Evolutionary conservation across 2,113 vertebrate species (phyloP), one percentile per base, ranked within the genome.

Genomic region (Natator depressus): DNA sequence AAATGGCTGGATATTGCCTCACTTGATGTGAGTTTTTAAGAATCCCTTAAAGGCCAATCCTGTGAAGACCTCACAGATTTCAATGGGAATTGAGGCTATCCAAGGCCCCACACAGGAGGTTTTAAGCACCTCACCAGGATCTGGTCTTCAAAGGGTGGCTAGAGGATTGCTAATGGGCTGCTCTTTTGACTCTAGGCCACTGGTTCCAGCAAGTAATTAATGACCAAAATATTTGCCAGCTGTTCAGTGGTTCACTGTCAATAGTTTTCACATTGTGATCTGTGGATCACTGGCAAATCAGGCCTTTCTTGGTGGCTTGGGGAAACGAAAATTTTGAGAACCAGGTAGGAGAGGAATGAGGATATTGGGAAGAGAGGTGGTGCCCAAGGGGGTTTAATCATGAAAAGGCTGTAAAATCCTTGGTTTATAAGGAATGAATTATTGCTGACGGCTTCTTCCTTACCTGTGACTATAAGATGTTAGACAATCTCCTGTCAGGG

Each of bases 351-450:
- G 86, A 95, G 90, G 80, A 51, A 16, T 65, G n/a, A 55, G 1
- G 0, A 79, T 27, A 46, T 7, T 10, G n/a, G 50, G 27, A n/a
- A 92, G 22, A 95, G 89, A 89, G 1, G 59, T 51, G 38, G 59
- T 79, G 96, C 81, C 79, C 49, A 72, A 75, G 72, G 93, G 95
- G 38, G 79, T 92, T 65, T 46, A 87, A 87, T 87, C 88, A 96
- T 9, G 19, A 62, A 69, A 13, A 8, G 62, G 47, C 59, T 84
- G 38, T 47, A 93, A 87, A 97, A 92, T 55, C n/a, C 31, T 1
- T 76, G 8, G 46, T 42, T 92, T 65, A 80, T 17, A 84, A 79
- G 57, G 65, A 92, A 53, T 4, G 1, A 93, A 24, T 51, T 50
- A n/a, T 29, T 7, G 1, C 25, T 57, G 91, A 81, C 78, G 42